A percentile compares a stretch with the other conserved stretches of the same genome.
These are phyloP conservation scores for Phengaris alcon DNA, from an alignment of 2,888 invertebrate species.

Conservation along the genomic window DNA sequence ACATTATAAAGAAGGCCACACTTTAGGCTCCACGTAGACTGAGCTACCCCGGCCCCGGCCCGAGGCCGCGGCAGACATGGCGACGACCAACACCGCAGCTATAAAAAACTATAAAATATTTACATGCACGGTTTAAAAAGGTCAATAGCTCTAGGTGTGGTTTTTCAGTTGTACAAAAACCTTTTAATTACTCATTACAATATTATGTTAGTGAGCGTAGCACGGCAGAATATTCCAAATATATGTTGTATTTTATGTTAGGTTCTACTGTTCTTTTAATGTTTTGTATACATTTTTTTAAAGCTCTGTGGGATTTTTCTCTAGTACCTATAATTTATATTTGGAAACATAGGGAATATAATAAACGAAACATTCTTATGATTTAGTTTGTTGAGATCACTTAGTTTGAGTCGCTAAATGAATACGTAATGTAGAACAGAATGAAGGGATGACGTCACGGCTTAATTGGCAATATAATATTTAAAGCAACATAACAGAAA, in stretches of 20 bases:
- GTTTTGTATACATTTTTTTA: too few species aligned
- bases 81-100: neutral
- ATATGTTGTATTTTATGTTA: neutral
- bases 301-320: too few species aligned
- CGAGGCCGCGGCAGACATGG: neutral
- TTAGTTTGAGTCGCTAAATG: slow-evolving; percentile 3
- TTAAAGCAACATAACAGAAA: slow-evolving; percentile 5
- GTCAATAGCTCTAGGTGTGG: slow-evolving; percentile 19
- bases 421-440: slow-evolving; percentile 2
- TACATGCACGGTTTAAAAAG: slow-evolving; percentile 19
- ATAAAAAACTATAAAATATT: slow-evolving; percentile 14
- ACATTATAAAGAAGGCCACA: slow-evolving; percentile 25
- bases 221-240: neutral
- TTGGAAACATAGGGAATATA: slow-evolving; percentile 3
- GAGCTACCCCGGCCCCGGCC: neutral
- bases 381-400: neutral
- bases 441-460: neutral
- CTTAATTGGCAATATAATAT: slow-evolving; percentile 21
- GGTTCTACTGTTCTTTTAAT: too few species aligned
- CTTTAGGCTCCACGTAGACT: slow-evolving; percentile 22
- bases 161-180: neutral
- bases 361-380: neutral
- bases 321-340: neutral
- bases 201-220: neutral
- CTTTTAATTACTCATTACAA: neutral